Base-by-base conservation (phyloP, 2,797 vertebrate species). In the Microcaecilia unicolor region DNA sequence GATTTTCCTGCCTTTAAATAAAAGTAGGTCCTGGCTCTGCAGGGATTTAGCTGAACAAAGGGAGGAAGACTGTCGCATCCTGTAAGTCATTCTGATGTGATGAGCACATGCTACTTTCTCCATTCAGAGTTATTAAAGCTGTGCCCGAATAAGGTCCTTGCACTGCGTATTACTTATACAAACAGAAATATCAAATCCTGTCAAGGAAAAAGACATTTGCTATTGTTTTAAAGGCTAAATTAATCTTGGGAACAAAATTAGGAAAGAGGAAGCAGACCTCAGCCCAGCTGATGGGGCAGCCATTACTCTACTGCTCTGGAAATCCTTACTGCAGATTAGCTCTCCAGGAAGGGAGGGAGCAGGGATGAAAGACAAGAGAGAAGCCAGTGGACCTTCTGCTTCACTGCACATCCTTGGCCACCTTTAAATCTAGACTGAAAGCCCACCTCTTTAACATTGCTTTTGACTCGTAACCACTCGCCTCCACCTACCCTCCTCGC, bases 1-100 rank as follows among this genome's bases (percentile, higher is more conserved):
- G 31, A 23, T 39, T 41, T 82, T 90, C 84, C 87, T 83, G 79
- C 61, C 44, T 63, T 41, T 40, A 48, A 67, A 61, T 37, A 37
- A 64, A 57, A 41, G 16, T 5, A 38, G 40, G 58, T 55, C 23
- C 52, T 43, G 61, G 67, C 19, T 42, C 49, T 42, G 26, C 12
- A 20, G 48, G 61, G 61, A 44, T 43, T 10, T 19, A 2, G 17
- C 18, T 14, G 43, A 78, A 96, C 92, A 97, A 94, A 94, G 76
- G 80, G 59, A 92, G 91, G 94, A 96, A 98, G 86, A 83, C 77
- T 78, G 85, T 78, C 64, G 78, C 83, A 89, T 91, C 91, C 89
- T 76, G 51, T 17, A 40, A 27, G 41, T 49, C 57, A 64, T 46
- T 34, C 45, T n/a, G n/a, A n/a, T n/a, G n/a, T 37, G 40, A 7